phyloP scores from a whole-genome alignment of 1,140 invertebrate genomes.

The Ooceraea biroi region DNA sequence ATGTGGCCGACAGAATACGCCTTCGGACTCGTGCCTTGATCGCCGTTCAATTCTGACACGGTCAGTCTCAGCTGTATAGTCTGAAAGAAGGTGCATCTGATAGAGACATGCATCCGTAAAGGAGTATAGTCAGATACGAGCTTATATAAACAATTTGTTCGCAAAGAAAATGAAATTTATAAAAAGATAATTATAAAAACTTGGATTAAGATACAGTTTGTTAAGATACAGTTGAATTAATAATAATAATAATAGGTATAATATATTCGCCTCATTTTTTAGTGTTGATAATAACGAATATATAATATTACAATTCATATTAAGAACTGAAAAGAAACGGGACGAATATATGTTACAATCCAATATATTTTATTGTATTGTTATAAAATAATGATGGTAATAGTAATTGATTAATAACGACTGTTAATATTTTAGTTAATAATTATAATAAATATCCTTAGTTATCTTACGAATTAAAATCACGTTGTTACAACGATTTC shows the following conservation, averaged over 20 bases:
- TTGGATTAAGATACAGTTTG: not conserved
- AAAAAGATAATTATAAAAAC: not conserved
- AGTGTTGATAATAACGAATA: too few species aligned
- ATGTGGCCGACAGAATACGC: slow-evolving; percentile 90
- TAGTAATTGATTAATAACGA: too few species aligned
- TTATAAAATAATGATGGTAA: too few species aligned
- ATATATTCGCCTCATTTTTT: too few species aligned
- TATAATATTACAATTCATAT: too few species aligned
- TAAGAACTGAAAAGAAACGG: too few species aligned
- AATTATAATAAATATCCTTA: too few species aligned
- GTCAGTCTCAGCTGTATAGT: slow-evolving; percentile 91
- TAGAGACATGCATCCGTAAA: not conserved
- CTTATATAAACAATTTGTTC: not conserved
- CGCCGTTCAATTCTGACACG: slow-evolving; percentile 87
- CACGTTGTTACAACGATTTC: not conserved
- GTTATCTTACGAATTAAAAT: not conserved
- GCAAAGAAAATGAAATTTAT: not conserved
- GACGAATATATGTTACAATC: too few species aligned
- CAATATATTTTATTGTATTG: too few species aligned
- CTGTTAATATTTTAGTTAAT: too few species aligned
- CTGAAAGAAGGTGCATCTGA: slow-evolving; percentile 82
- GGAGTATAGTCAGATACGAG: not conserved
- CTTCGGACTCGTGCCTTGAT: slow-evolving; percentile 82
- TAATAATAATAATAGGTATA: too few species aligned
- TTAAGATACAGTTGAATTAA: not conserved